A percentile compares a stretch with the other conserved stretches of the same genome.
These are phyloP conservation scores for Macropodus opercularis DNA, from an alignment of 2,797 vertebrate species.

Conservation along the genomic window DNA sequence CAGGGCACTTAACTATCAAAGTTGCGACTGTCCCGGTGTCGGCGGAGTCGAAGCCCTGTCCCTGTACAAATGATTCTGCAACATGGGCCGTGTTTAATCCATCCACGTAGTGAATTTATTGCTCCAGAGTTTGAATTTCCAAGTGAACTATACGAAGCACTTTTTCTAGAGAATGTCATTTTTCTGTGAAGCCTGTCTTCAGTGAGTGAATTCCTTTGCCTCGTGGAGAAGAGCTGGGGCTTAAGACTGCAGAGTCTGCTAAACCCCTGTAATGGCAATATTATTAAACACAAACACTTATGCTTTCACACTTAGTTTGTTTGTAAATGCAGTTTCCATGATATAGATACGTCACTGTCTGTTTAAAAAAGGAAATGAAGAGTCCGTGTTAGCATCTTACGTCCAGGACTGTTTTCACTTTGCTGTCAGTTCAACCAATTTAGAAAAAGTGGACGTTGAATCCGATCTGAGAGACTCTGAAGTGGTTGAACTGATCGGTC, in stretches of 20 bases:
- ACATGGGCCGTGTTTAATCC: conserved; percentile 55
- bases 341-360: conserved; percentile 41
- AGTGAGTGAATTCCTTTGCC: conserved; percentile 45
- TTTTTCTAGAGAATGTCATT: conserved; percentile 66
- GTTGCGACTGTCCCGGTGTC: conserved; percentile 48
- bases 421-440: conserved; percentile 53
- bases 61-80: conserved; percentile 64
- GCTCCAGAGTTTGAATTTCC: conserved; percentile 66
- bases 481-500: conserved; percentile 48
- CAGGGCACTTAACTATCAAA: conserved; percentile 53
- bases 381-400: conserved; percentile 46
- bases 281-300: conserved; percentile 53
- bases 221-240: conserved; percentile 43
- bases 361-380: conserved; percentile 41
- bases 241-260: conserved; percentile 40
- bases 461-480: conserved; percentile 5
- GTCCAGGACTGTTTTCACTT: conserved; percentile 45
- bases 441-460: not conserved
- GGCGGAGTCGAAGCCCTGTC: conserved; percentile 40
- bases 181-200: conserved; percentile 55
- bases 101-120: conserved; percentile 67
- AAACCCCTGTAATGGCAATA: conserved; percentile 57
- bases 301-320: conserved; percentile 42
- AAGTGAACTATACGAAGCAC: conserved; percentile 73
- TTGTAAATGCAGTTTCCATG: conserved; percentile 43